Conservation (phyloP, 2,113 vertebrate genomes). For the Sapayoa aenigma region DNA sequence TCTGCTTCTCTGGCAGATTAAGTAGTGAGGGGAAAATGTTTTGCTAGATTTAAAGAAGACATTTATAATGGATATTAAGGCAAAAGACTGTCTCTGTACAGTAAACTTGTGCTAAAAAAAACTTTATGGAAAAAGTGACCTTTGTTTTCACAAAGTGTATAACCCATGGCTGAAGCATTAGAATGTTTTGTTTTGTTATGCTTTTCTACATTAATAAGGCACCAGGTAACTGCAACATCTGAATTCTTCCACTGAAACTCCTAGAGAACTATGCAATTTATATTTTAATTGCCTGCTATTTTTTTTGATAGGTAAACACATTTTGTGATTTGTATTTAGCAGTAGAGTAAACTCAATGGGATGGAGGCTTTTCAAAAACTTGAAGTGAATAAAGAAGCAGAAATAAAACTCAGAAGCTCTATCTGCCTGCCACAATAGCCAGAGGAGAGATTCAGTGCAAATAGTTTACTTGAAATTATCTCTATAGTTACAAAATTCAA, state of each 20-base stretch:
- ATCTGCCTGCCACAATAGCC: background rate
- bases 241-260: background rate
- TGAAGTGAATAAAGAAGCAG: background rate
- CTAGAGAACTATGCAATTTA: background rate
- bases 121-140: background rate
- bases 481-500: background rate
- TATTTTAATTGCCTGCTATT: background rate
- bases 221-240: background rate
- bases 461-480: background rate
- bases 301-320: background rate
- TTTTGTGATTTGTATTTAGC: background rate
- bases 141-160: background rate
- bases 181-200: background rate
- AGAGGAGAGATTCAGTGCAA: background rate
- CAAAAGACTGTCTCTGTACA: background rate
- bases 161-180: background rate
- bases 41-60: conserved; percentile 6
- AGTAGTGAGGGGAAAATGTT: background rate
- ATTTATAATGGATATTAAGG: background rate
- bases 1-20: background rate
- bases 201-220: background rate
- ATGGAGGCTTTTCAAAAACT: background rate
- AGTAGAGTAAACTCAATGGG: background rate
- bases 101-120: background rate
- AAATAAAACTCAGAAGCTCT: background rate